Evolutionary conservation across 2,888 invertebrate species (phyloP), one percentile per base, ranked within the genome.

Genomic region (Rhynchonema sp.): DNA sequence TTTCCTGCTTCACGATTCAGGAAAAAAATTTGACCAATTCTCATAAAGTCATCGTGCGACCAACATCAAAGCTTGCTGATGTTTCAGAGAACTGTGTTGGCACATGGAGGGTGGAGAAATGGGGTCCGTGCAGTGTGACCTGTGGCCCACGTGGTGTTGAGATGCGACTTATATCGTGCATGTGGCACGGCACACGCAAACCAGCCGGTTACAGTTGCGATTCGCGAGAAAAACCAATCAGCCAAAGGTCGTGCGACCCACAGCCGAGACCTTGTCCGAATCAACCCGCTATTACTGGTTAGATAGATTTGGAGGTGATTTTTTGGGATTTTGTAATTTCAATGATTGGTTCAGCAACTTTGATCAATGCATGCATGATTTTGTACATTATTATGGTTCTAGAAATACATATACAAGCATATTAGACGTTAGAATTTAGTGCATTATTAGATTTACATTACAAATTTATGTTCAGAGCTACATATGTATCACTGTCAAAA

Each of bases 101-200:
- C 0, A 82, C 83, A 54, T 92, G 92, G 92, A 82, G 83, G 62
- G 84, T 85, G 9, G 87, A 87, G 17, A 82, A 85, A 61, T 92
- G 91, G 91, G 87, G 87, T 52, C 84, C 86, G 74, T 91, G 91
- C 73, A 82, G 84, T 65, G 86, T 86, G 26, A 77, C 81, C 0
- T 91, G 91, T 73, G 85, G 84, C 55, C 79, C 80, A 62, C 81
- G 82, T 67, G 90, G 91, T 0, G 82, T 86, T 60, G 85, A 86
- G 73, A 87, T 87, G 72, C 81, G 91, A 67, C 83, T 84, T 66
- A 77, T 91, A 60, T 85, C 86, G 68, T 92, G 92, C 75, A 86
- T 89, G 64, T 92, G 91, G 91, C 83, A 82, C 68, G 83, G 84
- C 6, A 85, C 84, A 26, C 84, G 82, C 67, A 82, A 82, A 69